Evolutionary conservation across 2,113 vertebrate species (phyloP), one percentile per base, ranked within the genome.

Genomic region (Laterallus jamaicensis): DNA sequence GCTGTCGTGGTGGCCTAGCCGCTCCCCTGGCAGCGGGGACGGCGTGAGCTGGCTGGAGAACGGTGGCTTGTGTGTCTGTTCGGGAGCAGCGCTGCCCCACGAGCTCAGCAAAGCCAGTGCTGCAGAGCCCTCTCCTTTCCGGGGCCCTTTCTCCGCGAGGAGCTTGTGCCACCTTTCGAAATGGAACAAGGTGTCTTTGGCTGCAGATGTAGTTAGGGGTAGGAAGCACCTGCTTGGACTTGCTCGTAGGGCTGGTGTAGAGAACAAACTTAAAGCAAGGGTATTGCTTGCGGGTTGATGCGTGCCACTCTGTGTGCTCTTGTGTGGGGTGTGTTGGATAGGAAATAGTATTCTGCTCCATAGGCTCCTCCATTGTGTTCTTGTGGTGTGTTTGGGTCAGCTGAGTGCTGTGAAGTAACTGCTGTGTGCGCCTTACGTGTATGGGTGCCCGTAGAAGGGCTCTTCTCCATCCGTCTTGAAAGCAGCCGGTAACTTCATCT

Each of bases 241-340:
- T 9, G 29, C 14, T 13, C 6, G 4, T 5, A 1, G 5, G 4
- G 39, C 24, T 10, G 62, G 44, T 4, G 11, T 5, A 0, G 40
- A 6, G 47, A 32, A 0, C 13, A 6, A 5, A 4, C 11, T 7
- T 3, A 0, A 21, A 54, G 50, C 14, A 3, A 24, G 77, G 64
- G 44, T 14, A 1, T 5, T 3, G 59, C 6, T 1, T 0, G 22
- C 10, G 14, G 74, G 52, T 4, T 9, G 6, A 14, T 16, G 79
- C 1, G n/a, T 7, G 0, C 6, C 1, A 15, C 52, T 5, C 0
- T 0, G 1, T 22, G 10, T 4, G 24, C 21, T 1, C 29, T 10
- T 10, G 0, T 5, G 10, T 29, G 29, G 32, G 62, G 63, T 0
- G 2, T 16, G 25, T 24, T 17, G 70, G 29, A 32, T 39, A 31